These are phyloP conservation scores for Dolichopus griseipennis DNA, from an alignment of 2,888 invertebrate species.

Conservation along the genomic window DNA sequence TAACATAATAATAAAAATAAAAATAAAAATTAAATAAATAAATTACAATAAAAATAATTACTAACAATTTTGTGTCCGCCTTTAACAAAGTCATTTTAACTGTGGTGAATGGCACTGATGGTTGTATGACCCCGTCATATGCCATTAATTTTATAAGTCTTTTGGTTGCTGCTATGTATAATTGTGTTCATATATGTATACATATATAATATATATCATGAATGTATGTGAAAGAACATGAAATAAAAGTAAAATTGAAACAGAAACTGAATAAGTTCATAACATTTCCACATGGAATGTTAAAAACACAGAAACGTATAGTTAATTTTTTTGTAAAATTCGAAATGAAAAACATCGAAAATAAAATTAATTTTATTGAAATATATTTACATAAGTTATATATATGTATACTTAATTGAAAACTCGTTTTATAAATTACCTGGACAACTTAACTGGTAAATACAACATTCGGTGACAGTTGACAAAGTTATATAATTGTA, in stretches of 20 bases:
- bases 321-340: no score
- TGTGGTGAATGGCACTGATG: background rate
- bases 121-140: conserved; percentile 6
- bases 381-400: no score
- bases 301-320: no score
- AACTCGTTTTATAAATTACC: no score
- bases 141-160: background rate
- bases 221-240: background rate
- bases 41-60: conserved; percentile 4
- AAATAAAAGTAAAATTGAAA: background rate
- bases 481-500: no score
- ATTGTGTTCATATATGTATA: background rate
- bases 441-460: no score
- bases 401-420: no score
- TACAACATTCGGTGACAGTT: no score
- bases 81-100: conserved; percentile 5
- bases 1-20: background rate
- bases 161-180: background rate
- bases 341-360: no score
- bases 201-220: no score
- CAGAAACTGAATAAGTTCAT: background rate
- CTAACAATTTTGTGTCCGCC: conserved; percentile 6
- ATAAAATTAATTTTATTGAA: no score
- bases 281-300: background rate
- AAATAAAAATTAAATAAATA: conserved; percentile 1